Evolutionary conservation across 2,888 invertebrate species (phyloP).

Genomic region (Sinelater perroti): DNA sequence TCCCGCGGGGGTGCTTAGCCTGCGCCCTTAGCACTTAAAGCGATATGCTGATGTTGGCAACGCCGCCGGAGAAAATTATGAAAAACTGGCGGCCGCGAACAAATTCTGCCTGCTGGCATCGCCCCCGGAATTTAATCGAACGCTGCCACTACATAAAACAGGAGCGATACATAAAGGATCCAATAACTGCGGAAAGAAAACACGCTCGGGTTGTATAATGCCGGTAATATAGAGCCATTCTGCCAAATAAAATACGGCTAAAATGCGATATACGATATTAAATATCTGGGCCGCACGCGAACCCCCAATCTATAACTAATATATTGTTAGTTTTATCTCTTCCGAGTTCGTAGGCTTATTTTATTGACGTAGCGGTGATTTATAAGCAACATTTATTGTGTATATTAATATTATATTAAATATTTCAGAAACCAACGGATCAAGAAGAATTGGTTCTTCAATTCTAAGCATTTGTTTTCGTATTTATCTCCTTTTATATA

Average conservation of each 20-base stretch:
- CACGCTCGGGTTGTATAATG: slow-evolving; percentile 23
- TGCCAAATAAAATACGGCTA: slow-evolving; percentile 30
- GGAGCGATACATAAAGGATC: slow-evolving; percentile 21
- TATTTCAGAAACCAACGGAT: no score
- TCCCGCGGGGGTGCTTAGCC: slow-evolving; percentile 32
- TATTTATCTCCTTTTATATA: no score
- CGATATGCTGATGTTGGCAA: slow-evolving; percentile 34
- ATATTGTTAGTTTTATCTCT: slow-evolving; percentile 1
- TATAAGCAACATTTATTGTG: no score
- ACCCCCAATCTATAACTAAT: slow-evolving; percentile 26
- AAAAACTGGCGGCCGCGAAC: slow-evolving; percentile 11
- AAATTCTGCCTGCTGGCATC: slow-evolving; percentile 11
- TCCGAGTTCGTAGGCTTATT: no score
- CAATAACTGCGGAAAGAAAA: slow-evolving; percentile 28
- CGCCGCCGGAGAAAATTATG: slow-evolving; percentile 24
- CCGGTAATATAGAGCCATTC: slow-evolving; percentile 29
- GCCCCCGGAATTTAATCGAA: slow-evolving; percentile 20
- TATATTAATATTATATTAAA: no score
- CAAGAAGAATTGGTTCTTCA: no score
- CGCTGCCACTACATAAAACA: slow-evolving; percentile 17
- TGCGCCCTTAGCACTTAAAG: slow-evolving; percentile 30
- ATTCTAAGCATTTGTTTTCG: no score
- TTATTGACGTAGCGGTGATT: no score
- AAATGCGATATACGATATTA: slow-evolving; percentile 30
- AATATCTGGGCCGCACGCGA: slow-evolving; percentile 30